These are phyloP conservation scores for Melierax canorus DNA, from an alignment of 2,113 vertebrate genomes.

Conservation along the genomic window DNA sequence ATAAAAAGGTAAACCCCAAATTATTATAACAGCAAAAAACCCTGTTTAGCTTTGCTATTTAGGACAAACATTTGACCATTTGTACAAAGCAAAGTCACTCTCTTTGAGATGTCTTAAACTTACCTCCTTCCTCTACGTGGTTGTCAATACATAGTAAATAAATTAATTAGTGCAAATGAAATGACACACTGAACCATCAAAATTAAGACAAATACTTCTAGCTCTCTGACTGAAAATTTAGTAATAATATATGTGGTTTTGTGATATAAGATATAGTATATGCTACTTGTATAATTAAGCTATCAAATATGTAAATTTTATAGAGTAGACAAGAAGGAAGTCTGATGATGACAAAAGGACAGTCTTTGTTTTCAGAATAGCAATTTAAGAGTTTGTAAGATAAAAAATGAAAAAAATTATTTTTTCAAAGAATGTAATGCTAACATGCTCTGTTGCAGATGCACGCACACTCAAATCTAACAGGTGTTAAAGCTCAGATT, in stretches of 20 bases:
- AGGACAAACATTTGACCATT: not conserved
- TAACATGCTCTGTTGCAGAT: not conserved
- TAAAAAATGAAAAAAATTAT: fast-evolving
- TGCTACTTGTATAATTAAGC: not conserved
- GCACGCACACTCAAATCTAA: too few species aligned
- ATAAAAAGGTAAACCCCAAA: not conserved
- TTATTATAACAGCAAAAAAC: not conserved
- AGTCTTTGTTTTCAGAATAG: not conserved
- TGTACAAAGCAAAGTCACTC: not conserved
- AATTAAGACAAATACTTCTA: not conserved
- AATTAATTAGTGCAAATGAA: not conserved
- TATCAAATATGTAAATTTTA: not conserved
- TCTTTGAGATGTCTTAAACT: not conserved
- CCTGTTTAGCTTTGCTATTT: not conserved
- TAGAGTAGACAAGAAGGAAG: not conserved
- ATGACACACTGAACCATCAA: not conserved
- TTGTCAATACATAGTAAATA: fast-evolving
- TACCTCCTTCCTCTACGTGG: not conserved
- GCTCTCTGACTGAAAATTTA: not conserved
- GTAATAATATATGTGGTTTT: not conserved
- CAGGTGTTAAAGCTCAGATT: too few species aligned
- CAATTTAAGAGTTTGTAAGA: not conserved
- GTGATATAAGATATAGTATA: too few species aligned
- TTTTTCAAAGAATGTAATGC: not conserved
- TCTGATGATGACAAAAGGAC: not conserved